Evolutionary conservation across 2,797 vertebrate species (phyloP), one percentile per base, ranked within the genome.

Genomic region (Ceyx erithaca): DNA sequence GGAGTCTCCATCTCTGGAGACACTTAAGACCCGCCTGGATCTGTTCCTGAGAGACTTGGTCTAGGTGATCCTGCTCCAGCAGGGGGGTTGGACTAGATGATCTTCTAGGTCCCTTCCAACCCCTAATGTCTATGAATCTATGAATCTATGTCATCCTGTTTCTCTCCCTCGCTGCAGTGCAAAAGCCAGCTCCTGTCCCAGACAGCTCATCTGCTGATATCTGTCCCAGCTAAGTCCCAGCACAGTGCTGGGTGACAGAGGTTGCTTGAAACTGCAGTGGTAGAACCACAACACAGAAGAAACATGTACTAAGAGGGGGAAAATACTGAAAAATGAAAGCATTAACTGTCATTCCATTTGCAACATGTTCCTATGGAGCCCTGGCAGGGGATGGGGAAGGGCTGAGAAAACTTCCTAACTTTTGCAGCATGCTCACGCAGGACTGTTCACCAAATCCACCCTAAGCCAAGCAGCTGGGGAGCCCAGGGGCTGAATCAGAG

Each of bases 181-280:
- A 68, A 33, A 48, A 45, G 25, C 18, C 57, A 59, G 45, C 48
- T 54, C 61, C 49, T 28, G 5, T 28, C 18, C 35, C 63, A 21
- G 31, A 5, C 26, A 45, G 26, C 37, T 54, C 26, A 7, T 7
- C 33, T 15, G 55, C 46, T 25, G 28, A 31, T 1, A 3, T 31
- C 19, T 49, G 31, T 10, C n/a, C 20, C 8, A 35, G 16, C 9
- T 15, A 48, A 19, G 48, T 23, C n/a, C 51, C 8, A 13, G 15
- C 15, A 12, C 19, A 28, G 25, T 4, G 5, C 28, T 8, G 8
- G 0, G 0, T 10, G 37, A 20, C 1, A 1, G 12, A 22, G 14
- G 11, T 4, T 48, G 48, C 49, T 33, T 28, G 21, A 55, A 90
- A 64, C 48, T 17, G 11, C 35, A 12, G 69, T 0, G 22, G 21